Percentiles rank a stretch among this genome's conserved stretches.
These are phyloP conservation scores for Drosophila robusta DNA, from an alignment of 2,888 invertebrate genomes.

Conservation along the genomic window DNA sequence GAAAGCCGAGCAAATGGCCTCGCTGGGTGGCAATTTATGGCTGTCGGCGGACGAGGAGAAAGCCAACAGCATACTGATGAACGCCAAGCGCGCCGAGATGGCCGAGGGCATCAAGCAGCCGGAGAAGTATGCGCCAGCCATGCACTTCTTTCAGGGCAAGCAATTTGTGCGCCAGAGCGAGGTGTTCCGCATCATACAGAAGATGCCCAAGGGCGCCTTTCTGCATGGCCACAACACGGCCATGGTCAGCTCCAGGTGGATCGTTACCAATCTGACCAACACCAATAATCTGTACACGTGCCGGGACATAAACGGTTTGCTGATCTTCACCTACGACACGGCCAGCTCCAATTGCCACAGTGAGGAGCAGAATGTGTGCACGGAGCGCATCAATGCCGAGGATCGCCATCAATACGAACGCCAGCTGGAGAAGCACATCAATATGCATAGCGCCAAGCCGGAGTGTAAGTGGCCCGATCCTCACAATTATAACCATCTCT, in stretches of 20 bases:
- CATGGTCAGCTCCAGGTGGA: conserved; percentile 86
- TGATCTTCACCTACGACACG: conserved; percentile 83
- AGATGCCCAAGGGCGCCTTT: conserved; percentile 88
- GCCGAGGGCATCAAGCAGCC: conserved; percentile 82
- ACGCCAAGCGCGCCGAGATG: conserved; percentile 84
- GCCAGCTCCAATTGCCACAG: conserved; percentile 80
- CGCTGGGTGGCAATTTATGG: conserved; percentile 83
- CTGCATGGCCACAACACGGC: conserved; percentile 87
- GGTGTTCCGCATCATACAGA: conserved; percentile 87
- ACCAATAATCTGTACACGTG: conserved; percentile 83
- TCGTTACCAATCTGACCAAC: conserved; percentile 86
- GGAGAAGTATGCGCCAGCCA: conserved; percentile 86
- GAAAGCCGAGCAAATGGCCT: conserved; percentile 80
- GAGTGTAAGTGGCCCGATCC: conserved; percentile 77
- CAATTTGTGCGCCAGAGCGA: conserved; percentile 86
- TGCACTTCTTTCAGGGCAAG: conserved; percentile 87
- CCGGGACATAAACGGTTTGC: conserved; percentile 79
- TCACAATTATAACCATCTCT: background rate
- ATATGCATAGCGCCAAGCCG: conserved; percentile 86
- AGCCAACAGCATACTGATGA: conserved; percentile 84
- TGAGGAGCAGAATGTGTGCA: conserved; percentile 84
- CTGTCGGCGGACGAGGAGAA: conserved; percentile 82
- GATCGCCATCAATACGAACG: conserved; percentile 86
- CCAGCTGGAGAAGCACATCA: conserved; percentile 86
- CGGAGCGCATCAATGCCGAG: conserved; percentile 85